Conservation (phyloP, 2,888 invertebrate genomes). For the Ophion ellenae region DNA sequence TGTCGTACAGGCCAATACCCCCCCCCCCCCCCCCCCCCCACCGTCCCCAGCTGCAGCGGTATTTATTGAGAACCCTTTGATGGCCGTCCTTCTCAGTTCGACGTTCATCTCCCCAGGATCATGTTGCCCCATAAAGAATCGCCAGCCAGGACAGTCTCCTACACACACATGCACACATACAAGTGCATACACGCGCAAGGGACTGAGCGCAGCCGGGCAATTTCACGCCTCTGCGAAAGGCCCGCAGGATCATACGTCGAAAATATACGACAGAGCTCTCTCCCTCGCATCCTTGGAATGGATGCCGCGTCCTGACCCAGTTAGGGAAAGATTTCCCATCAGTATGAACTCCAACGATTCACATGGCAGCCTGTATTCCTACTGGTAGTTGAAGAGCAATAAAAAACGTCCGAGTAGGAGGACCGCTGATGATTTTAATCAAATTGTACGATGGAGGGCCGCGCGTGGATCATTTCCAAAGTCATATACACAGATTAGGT, state of each 20-base stretch:
- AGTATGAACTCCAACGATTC: conserved; percentile 19
- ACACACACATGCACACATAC: conserved; percentile 13
- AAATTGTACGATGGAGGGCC: background rate
- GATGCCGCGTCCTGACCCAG: conserved; percentile 39
- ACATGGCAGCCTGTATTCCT: background rate
- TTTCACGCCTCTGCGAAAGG: conserved; percentile 79
- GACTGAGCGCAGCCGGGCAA: conserved; percentile 62
- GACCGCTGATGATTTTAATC: no score
- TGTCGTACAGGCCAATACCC: background rate
- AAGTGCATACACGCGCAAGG: conserved; percentile 53
- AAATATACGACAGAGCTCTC: conserved; percentile 39
- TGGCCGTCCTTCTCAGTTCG: conserved; percentile 74
- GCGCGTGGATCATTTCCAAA: conserved; percentile 4
- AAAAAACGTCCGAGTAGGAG: background rate
- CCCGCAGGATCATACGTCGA: conserved; percentile 44
- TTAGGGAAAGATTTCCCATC: conserved; percentile 36
- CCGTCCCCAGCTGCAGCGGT: conserved; percentile 67
- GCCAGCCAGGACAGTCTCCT: conserved; percentile 70
- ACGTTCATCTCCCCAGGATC: conserved; percentile 73
- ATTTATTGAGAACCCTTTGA: conserved; percentile 82
- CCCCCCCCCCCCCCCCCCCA: background rate
- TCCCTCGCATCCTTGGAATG: conserved; percentile 38
- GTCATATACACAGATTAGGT: conserved; percentile 2
- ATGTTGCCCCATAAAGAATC: conserved; percentile 80
- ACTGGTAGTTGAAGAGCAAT: background rate